Conservation (phyloP, 1,140 invertebrate genomes). For the Chlorops oryzae region DNA sequence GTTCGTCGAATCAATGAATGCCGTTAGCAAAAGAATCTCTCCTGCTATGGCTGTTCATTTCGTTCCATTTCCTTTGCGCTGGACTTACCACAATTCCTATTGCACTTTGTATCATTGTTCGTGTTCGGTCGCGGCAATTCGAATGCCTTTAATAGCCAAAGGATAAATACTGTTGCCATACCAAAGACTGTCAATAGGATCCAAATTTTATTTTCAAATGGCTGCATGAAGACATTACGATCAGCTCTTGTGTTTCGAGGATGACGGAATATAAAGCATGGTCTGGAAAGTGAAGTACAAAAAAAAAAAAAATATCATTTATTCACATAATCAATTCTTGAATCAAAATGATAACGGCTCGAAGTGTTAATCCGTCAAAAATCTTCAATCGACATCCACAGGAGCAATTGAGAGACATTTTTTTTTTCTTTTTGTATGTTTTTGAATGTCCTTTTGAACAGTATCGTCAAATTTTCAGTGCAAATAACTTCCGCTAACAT, state of each 20-base stretch:
- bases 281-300: conserved; percentile 40
- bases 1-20: too few relatives aligned
- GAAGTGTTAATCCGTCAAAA: too few relatives aligned
- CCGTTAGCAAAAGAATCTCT: too few relatives aligned
- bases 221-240: conserved; percentile 55
- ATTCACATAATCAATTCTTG: neutral
- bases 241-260: conserved; percentile 57
- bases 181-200: conserved; percentile 45
- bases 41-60: too few relatives aligned
- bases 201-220: conserved; percentile 55
- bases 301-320: conserved; percentile 1
- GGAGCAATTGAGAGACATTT: too few relatives aligned
- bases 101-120: neutral
- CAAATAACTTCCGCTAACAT: too few relatives aligned
- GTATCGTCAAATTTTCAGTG: too few relatives aligned
- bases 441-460: too few relatives aligned
- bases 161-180: conserved; percentile 30
- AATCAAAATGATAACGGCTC: too few relatives aligned
- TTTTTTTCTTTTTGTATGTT: too few relatives aligned
- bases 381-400: too few relatives aligned
- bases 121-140: conserved; percentile 31
- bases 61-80: too few relatives aligned
- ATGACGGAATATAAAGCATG: conserved; percentile 59
- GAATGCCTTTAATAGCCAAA: conserved; percentile 38
- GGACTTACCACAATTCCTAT: neutral